Conservation (phyloP, 2,113 vertebrate species). For the Egretta garzetta region DNA sequence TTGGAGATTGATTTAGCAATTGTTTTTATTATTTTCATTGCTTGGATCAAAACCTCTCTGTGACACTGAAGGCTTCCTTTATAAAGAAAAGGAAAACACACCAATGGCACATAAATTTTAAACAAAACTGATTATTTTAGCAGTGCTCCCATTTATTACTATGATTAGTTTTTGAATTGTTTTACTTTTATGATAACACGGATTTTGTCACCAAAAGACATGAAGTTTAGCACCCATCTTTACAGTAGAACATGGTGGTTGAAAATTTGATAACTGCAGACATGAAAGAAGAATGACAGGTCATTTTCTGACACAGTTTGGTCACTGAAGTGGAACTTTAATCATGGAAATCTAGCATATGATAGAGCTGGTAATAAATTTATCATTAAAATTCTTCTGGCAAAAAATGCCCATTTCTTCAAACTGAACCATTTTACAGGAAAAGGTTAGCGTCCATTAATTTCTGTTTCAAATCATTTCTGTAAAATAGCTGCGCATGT, state of each 20-base stretch:
- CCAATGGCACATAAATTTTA: neutral
- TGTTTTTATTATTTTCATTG: neutral
- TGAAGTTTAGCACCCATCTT: neutral
- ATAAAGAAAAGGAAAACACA: neutral
- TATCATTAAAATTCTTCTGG: neutral
- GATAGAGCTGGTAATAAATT: neutral
- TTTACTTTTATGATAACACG: neutral
- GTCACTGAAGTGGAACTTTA: neutral
- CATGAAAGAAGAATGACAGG: neutral
- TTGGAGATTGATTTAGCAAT: neutral
- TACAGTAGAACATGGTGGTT: neutral
- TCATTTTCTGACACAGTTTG: neutral
- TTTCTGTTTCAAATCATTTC: neutral
- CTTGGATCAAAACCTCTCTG: neutral
- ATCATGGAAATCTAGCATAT: neutral
- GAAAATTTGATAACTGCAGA: neutral
- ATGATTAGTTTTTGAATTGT: neutral
- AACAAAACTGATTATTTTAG: neutral
- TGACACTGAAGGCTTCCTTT: neutral
- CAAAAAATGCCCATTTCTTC: constrained; percentile 1
- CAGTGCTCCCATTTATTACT: neutral
- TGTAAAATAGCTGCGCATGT: fast-evolving
- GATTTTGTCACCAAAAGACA: neutral
- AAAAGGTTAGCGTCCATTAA: neutral
- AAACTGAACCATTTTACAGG: neutral